Percentiles rank a stretch among this genome's conserved stretches.
Conservation (phyloP, 53 echinoderm and acorn worm species). For the Pentamera pediparva region DNA sequence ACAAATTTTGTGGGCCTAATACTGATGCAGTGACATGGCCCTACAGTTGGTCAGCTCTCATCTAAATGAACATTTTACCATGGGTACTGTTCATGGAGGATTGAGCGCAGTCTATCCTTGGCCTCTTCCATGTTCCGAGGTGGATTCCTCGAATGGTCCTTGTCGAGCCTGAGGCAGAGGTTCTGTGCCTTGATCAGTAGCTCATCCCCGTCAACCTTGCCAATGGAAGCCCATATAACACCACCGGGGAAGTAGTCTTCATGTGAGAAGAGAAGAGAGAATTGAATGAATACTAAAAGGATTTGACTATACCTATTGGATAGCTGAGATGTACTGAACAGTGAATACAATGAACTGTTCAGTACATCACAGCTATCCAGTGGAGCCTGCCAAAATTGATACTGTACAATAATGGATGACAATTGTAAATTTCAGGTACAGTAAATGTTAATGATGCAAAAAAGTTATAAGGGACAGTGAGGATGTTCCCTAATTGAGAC, state of each 20-base stretch:
- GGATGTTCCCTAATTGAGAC: too few species aligned
- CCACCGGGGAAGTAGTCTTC: slow-evolving; percentile 86
- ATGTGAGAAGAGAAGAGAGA: neutral
- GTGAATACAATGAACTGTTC: neutral
- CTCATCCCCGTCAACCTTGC: slow-evolving; percentile 69
- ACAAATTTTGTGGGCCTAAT: too few species aligned
- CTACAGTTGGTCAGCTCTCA: neutral
- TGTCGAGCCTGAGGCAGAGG: slow-evolving; percentile 74
- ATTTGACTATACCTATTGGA: neutral
- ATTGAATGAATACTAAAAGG: neutral
- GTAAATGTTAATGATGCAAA: too few species aligned
- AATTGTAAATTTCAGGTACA: neutral
- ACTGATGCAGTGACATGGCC: too few species aligned
- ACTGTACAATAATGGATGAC: neutral
- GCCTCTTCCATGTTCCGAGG: slow-evolving; percentile 81
- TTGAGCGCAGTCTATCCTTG: slow-evolving; percentile 59
- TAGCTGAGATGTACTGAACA: neutral
- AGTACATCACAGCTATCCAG: too few species aligned
- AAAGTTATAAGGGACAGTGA: too few species aligned
- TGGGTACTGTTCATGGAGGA: slow-evolving; percentile 78
- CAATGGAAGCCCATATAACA: slow-evolving; percentile 64
- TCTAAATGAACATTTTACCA: slow-evolving; percentile 32
- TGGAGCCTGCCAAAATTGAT: neutral
- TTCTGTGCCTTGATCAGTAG: slow-evolving; percentile 78
- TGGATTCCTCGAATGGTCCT: slow-evolving; percentile 43